Evolutionary conservation across 1,140 invertebrate species (phyloP), one percentile per base, ranked within the genome.

Genomic region (Brachionus rotundiformis): DNA sequence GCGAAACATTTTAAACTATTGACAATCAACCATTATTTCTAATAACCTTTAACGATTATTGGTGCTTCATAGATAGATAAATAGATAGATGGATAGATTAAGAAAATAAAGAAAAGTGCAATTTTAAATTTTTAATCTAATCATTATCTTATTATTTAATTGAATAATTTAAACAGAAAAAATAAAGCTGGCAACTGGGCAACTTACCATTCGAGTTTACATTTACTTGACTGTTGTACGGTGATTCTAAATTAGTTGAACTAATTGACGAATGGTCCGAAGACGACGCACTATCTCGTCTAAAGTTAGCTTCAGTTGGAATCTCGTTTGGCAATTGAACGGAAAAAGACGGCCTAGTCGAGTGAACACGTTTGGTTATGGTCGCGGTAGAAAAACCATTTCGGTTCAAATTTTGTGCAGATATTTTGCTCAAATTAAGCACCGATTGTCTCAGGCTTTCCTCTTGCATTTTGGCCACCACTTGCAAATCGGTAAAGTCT

Each of bases 251-350:
- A 41, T 79, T 79, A 59, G 76, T 36, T 0, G 76, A 79, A 23
- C 76, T 79, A 25, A 79, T 59, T n/a, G 76, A 79, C 76, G 76
- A 79, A 36, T 79, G 76, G 23, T 79, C 76, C 11, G 76, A 79
- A 10, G 76, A 79, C 0, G 76, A 79, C 0, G 59, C 59, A 27
- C 76, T 79, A 63, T 79, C 76, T 6, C 59, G 75, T 10, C 49
- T 29, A 0, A 77, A 47, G n/a, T 4, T 36, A 79, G 1, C 8
- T 23, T 59, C 59, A 19, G 19, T 13, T 10, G 31, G 13, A 19
- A n/a, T 10, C 10, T 79, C 39, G 23, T 44, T 73, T 1, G 33
- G 68, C 41, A 73, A 44, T 29, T 73, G 68, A 10, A 73, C 10
- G 1, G 68, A 19, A 79, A 79, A 63, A 6, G 76, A 79, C 16